These are phyloP conservation scores for Halictus ligatus DNA, from an alignment of 2,888 invertebrate species.

Conservation along the genomic window DNA sequence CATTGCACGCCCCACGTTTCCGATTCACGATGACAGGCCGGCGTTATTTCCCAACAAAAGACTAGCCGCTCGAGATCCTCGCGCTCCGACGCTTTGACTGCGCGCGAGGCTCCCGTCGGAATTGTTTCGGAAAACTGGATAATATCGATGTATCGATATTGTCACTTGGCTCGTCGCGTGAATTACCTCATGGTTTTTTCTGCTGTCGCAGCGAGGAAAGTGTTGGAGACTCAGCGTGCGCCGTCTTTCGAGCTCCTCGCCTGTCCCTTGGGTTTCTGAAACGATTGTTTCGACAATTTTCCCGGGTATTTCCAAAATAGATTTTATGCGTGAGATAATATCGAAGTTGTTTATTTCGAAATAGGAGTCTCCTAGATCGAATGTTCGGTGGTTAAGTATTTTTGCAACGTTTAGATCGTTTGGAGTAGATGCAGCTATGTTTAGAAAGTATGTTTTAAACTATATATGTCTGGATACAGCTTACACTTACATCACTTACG, in stretches of 20 bases:
- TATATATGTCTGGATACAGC: neutral
- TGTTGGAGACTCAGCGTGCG: slow-evolving; percentile 30
- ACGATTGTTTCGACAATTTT: neutral
- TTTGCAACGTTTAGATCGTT: neutral
- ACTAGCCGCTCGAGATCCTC: neutral
- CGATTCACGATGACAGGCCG: neutral
- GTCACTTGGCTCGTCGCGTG: too few species aligned
- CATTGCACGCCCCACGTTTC: neutral
- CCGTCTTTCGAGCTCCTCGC: neutral
- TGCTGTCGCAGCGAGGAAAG: slow-evolving; percentile 6
- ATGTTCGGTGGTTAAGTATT: too few species aligned
- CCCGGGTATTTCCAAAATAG: neutral
- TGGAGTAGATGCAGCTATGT: neutral
- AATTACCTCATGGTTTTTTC: slow-evolving; percentile 59
- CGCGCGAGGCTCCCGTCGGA: neutral
- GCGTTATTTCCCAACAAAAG: neutral
- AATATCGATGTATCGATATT: neutral
- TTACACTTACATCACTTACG: slow-evolving; percentile 81
- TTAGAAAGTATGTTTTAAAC: neutral
- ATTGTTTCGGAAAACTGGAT: slow-evolving; percentile 2
- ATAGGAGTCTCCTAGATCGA: too few species aligned
- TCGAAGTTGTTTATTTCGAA: neutral
- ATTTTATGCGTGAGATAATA: neutral
- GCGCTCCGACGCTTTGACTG: neutral
- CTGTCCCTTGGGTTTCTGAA: slow-evolving; percentile 40